Evolutionary conservation across 2,888 invertebrate species (phyloP), one percentile per base, ranked within the genome.

Genomic region (Coelopa pilipes): DNA sequence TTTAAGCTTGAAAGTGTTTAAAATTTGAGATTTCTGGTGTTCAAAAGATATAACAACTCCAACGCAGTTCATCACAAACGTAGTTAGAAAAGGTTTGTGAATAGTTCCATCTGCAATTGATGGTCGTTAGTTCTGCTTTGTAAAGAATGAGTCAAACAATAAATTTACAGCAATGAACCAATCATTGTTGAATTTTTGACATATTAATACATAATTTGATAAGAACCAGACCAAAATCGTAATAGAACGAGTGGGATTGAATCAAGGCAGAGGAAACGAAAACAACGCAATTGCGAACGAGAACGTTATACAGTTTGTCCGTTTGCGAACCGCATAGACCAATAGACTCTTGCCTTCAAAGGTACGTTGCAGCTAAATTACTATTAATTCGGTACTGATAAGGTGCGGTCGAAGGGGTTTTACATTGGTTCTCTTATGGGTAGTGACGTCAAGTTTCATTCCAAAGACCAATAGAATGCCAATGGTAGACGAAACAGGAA

Each of bases 361-460:
- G 11, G n/a, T 13, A 47, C 45, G 11, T 65, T 65, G 19, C 19
- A 65, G 19, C 17, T 46, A 60, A 34, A 34, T 34, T 34, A 34
- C 34, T 34, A 34, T 34, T 34, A 34, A 46, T 45, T 45, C 1
- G 45, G 9, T 15, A 12, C 45, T 46, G 65, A 65, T 65, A 65
- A 66, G 66, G 66, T 49, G 66, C 66, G 66, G 66, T 66, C 50
- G 24, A 34, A 34, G 34, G 34, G 34, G 34, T 34, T 34, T 34
- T 34, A 34, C 34, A 34, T 34, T 34, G 34, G 34, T 34, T 34
- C 34, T 34, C 7, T 34, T 34, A 4, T 34, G 34, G 34, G 34
- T 4, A 50, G 50, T 66, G 66, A 66, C 66, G 66, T 66, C 66
- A 66, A 66, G 66, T 66, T 50, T 15, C 21, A 49, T 50, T 66